These are phyloP conservation scores for Saccostrea cuccullata DNA, from an alignment of 1,140 invertebrate species.

Conservation along the genomic window DNA sequence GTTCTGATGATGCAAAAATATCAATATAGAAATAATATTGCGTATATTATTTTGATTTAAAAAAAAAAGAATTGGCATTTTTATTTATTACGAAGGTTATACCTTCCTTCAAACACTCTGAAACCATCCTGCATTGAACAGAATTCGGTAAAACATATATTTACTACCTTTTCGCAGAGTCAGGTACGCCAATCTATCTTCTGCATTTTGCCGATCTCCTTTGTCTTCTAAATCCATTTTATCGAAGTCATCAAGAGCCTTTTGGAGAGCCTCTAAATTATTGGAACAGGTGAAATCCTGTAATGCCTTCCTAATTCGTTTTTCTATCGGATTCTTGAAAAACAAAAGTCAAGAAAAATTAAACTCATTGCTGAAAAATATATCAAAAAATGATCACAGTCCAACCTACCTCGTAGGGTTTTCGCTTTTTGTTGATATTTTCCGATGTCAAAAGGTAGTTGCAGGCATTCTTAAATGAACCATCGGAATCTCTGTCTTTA, in stretches of 20 bases:
- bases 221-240: constrained; percentile 44
- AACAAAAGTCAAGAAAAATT: background rate
- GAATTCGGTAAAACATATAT: background rate
- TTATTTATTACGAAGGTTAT: too few relatives aligned
- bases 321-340: constrained; percentile 21
- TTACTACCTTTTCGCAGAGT: constrained; percentile 19
- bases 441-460: constrained; percentile 54
- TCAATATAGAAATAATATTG: too few relatives aligned
- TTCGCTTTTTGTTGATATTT: constrained; percentile 45
- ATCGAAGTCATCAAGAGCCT: constrained; percentile 42
- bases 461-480: constrained; percentile 48
- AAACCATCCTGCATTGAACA: too few relatives aligned
- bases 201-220: constrained; percentile 28
- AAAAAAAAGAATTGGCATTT: too few relatives aligned
- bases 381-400: background rate
- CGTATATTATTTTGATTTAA: too few relatives aligned
- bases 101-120: too few relatives aligned
- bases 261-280: constrained; percentile 36
- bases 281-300: constrained; percentile 26
- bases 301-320: background rate
- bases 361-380: background rate
- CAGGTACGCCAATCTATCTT: constrained; percentile 34
- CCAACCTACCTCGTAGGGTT: constrained; percentile 40
- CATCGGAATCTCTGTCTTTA: constrained; percentile 38
- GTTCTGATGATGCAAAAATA: background rate